phyloP scores from a whole-genome alignment of 2,113 vertebrate genomes.

The Cavia porcellus region DNA sequence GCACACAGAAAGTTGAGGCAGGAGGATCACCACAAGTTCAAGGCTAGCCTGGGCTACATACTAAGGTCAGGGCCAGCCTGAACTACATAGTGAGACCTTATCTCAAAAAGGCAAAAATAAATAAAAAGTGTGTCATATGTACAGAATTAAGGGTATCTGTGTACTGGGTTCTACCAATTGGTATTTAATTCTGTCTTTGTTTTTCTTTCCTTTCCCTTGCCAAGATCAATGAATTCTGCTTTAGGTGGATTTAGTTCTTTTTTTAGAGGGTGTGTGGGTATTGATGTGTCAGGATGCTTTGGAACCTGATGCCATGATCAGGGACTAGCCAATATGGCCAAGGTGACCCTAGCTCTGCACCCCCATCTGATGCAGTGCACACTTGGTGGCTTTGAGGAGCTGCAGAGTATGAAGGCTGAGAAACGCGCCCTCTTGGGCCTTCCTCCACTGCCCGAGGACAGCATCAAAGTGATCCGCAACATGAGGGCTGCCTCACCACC shows the following conservation, averaged over 20 bases:
- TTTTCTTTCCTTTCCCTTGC: background rate
- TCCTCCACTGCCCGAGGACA: slow-evolving; percentile 96
- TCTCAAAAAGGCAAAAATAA: background rate
- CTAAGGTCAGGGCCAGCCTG: background rate
- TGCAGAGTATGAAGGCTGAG: slow-evolving; percentile 94
- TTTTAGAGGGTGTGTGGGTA: background rate
- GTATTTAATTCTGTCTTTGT: background rate
- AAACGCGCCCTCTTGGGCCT: slow-evolving; percentile 93
- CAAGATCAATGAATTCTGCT: background rate
- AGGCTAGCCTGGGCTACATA: background rate
- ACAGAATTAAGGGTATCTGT: background rate
- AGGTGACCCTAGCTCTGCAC: background rate
- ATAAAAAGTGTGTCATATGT: background rate
- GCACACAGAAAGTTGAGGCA: background rate
- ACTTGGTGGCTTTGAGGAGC: slow-evolving; percentile 96
- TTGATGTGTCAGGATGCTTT: background rate
- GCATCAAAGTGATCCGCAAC: slow-evolving; percentile 96
- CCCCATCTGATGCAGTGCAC: slow-evolving; percentile 91
- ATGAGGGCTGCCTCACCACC: slow-evolving; percentile 98
- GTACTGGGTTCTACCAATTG: background rate
- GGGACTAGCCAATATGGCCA: background rate
- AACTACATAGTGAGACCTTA: background rate
- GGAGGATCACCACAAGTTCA: background rate
- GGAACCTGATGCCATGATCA: background rate
- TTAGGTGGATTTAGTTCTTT: background rate